phyloP scores from a whole-genome alignment of 2,113 vertebrate species.

The Cololabis saira region DNA sequence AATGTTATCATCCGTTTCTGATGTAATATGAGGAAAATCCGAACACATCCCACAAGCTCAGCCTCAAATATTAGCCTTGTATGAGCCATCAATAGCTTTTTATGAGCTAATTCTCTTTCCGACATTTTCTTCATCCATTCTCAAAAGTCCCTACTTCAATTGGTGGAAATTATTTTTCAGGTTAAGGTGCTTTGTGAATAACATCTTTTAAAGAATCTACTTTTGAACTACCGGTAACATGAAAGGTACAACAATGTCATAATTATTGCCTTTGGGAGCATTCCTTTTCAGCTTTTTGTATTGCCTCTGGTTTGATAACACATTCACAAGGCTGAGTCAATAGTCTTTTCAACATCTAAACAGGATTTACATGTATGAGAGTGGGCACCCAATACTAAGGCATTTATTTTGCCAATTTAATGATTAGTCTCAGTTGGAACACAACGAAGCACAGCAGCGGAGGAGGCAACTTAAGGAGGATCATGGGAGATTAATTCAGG shows the following conservation, averaged over 20 bases:
- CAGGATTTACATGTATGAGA: conserved; percentile 26
- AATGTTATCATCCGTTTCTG: too few species aligned
- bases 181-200: neutral
- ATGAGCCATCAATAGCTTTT: neutral
- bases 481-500: conserved; percentile 80
- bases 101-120: neutral
- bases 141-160: neutral
- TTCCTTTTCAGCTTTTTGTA: neutral
- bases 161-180: neutral
- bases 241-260: neutral
- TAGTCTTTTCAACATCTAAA: conserved; percentile 40
- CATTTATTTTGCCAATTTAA: conserved; percentile 53
- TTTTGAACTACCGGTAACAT: neutral
- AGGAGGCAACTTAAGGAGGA: conserved; percentile 80
- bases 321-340: conserved; percentile 24
- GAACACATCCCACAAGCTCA: neutral
- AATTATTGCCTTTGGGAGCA: neutral
- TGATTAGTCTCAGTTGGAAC: conserved; percentile 71
- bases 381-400: conserved; percentile 20
- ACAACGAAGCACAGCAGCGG: conserved; percentile 75
- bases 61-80: neutral
- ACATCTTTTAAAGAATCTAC: neutral
- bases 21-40: neutral
- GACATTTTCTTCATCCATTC: neutral
- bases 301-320: conserved; percentile 3